Evolutionary conservation across 1,140 invertebrate species (phyloP), one percentile per base, ranked within the genome.

Genomic region (Drosophila mauritiana): DNA sequence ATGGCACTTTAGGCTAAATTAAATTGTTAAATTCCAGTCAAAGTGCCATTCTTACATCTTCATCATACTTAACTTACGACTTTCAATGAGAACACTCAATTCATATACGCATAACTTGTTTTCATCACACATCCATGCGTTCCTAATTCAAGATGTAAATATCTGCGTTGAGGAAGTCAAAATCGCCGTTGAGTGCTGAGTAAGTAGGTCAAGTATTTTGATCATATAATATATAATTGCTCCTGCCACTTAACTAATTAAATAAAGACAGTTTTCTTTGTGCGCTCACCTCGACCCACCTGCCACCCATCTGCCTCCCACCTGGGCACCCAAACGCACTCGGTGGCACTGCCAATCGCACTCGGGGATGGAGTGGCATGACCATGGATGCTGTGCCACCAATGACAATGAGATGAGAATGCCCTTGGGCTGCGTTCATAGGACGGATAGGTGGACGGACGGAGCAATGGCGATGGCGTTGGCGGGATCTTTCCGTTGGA

Each of bases 241-340:
- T 43, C 67, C 62, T 48, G 58, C 74, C 81, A 80, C 77, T 84
- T 62, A 65, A 53, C 73, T 85, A 69, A 81, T 73, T 81, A 84
- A 86, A 77, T 65, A 15, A 64, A 62, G 52, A 42, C 54, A 65
- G 37, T 53, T 61, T 49, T 40, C 73, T 65, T 43, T 46, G 65
- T 49, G 36, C 58, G 34, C 34, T 15, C 42, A 46, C 36, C 46
- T 65, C 59, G 8, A 25, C n/a, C 42, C 25, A 40, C 59, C 59
- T 67, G 45, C 42, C 64, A 15, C 34, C 58, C 58, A 42, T 45
- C 46, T 61, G 37, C 27, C 27, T 59, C 42, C 64, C 45, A 42
- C 64, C 58, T 61, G 37, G 27, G 46, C 46, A 51, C 37, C 31
- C 37, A 62, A 52, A 61, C 22, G 40, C 59, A 49, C 36, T 39